Evolutionary conservation across 2,113 vertebrate genomes (phyloP).

Genomic region (Baryphthengus martii): DNA sequence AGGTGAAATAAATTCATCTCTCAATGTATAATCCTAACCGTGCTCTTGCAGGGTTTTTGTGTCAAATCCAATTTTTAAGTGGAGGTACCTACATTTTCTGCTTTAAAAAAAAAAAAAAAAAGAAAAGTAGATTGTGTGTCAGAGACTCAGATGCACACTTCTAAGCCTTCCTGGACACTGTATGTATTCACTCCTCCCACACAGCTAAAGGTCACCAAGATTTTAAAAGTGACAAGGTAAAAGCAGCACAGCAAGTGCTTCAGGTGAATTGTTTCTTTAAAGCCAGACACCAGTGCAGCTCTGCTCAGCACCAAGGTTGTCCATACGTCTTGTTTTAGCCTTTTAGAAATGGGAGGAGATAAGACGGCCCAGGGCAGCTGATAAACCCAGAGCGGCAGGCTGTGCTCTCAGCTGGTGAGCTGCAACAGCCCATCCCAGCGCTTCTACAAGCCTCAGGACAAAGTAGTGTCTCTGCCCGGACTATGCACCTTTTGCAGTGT

Average conservation of each 20-base stretch:
- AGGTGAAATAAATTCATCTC: constrained; percentile 8
- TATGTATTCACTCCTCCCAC: neutral
- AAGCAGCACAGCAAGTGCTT: neutral
- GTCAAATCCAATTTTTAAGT: neutral
- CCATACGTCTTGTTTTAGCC: neutral
- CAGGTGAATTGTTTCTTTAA: neutral
- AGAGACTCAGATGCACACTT: neutral
- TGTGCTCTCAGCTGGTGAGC: neutral
- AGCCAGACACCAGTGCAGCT: neutral
- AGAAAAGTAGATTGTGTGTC: neutral
- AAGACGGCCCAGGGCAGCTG: neutral
- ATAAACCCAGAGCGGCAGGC: neutral
- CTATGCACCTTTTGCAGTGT: too few species aligned
- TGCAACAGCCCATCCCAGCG: neutral
- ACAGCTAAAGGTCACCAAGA: neutral
- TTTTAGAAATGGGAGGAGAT: neutral
- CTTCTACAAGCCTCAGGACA: neutral
- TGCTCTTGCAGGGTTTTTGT: neutral
- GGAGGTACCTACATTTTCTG: neutral
- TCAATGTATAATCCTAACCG: neutral
- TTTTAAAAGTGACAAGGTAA: neutral
- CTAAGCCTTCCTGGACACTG: neutral
- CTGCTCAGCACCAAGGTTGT: neutral
- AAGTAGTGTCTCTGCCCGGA: fast-evolving
- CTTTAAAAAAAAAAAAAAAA: neutral